Conservation (phyloP, 2,113 vertebrate genomes). For the Triplophysa dalaica region DNA sequence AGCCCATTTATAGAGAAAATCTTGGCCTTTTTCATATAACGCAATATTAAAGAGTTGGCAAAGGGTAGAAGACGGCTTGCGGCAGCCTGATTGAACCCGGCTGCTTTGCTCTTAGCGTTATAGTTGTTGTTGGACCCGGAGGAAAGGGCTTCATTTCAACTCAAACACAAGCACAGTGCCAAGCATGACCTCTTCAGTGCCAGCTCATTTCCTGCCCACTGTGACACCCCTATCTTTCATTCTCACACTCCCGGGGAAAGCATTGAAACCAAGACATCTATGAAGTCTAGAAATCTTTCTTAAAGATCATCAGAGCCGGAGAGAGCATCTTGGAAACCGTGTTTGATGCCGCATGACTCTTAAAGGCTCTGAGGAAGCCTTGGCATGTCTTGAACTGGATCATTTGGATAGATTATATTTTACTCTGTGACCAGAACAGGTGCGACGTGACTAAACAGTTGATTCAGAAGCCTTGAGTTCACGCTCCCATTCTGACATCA, state of each 20-base stretch:
- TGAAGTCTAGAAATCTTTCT: not conserved
- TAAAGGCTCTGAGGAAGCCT: not conserved
- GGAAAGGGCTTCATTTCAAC: conserved; percentile 27
- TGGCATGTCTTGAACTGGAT: too few species aligned
- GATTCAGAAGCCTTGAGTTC: too few species aligned
- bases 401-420: too few species aligned
- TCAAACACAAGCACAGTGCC: not conserved
- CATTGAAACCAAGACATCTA: not conserved
- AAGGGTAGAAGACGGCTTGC: not conserved
- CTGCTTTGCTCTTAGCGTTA: conserved; percentile 3
- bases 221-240: not conserved
- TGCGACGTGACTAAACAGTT: too few species aligned
- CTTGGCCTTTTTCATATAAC: not conserved
- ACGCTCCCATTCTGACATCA: too few species aligned
- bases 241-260: not conserved
- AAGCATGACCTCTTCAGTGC: conserved; percentile 12
- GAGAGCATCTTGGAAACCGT: too few species aligned
- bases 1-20: conserved; percentile 12
- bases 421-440: too few species aligned
- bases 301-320: not conserved
- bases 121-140: conserved; percentile 20
- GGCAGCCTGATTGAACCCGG: not conserved
- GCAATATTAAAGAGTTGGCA: conserved; percentile 29
- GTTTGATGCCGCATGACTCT: not conserved
- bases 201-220: conserved; percentile 48